phyloP scores from a whole-genome alignment of 2,888 invertebrate genomes.

The Xestia ashworthii region DNA sequence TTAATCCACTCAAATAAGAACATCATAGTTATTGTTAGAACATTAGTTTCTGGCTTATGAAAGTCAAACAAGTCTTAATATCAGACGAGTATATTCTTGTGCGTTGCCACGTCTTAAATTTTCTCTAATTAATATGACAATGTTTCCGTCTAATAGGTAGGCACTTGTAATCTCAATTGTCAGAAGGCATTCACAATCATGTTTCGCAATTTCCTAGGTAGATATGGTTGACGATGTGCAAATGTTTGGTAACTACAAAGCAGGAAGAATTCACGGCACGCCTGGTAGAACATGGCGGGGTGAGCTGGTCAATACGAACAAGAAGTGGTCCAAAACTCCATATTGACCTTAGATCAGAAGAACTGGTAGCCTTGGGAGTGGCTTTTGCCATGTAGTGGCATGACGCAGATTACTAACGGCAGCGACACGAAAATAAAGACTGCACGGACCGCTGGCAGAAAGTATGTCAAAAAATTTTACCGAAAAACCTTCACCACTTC shows the following conservation, averaged over 20 bases:
- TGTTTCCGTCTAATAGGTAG: not conserved
- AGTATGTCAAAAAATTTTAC: not conserved
- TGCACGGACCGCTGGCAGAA: not conserved
- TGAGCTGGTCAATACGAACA: not conserved
- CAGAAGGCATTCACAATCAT: too few relatives aligned
- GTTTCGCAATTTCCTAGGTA: not conserved
- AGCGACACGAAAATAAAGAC: too few relatives aligned
- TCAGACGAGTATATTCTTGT: not conserved
- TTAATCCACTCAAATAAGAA: not conserved
- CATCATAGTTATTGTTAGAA: not conserved
- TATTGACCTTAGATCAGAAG: not conserved
- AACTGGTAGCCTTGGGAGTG: not conserved
- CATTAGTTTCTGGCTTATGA: not conserved
- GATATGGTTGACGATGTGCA: not conserved
- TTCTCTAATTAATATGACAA: not conserved
- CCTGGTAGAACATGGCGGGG: not conserved
- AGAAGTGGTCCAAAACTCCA: not conserved
- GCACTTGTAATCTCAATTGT: not conserved
- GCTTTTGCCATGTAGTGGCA: not conserved
- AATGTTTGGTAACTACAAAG: not conserved
- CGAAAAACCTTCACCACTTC: too few relatives aligned
- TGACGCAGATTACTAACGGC: not conserved
- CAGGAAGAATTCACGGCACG: too few relatives aligned
- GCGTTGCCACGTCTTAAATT: constrained; percentile 12
- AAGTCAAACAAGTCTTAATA: constrained; percentile 23